Conservation (phyloP, 2,888 invertebrate genomes). For the Argyresthia goedartella region DNA sequence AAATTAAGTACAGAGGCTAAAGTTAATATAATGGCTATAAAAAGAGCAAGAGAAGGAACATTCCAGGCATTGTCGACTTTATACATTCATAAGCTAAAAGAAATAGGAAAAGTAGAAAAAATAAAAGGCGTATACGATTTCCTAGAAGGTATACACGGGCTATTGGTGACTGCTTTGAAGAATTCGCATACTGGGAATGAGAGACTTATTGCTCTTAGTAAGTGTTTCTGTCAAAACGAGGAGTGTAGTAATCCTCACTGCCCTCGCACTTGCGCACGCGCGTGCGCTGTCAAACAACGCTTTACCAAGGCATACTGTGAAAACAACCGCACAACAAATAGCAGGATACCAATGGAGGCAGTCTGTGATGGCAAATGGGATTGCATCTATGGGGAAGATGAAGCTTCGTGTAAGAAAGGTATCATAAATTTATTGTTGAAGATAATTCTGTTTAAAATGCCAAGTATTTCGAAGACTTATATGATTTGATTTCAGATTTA, state of each 20-base stretch:
- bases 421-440: not conserved
- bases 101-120: slow-evolving; percentile 15
- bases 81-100: slow-evolving; percentile 25
- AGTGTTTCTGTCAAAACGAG: slow-evolving; percentile 33
- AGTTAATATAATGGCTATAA: slow-evolving; percentile 19
- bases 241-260: slow-evolving; percentile 33
- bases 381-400: slow-evolving; percentile 42
- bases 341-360: slow-evolving; percentile 24
- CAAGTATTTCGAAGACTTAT: not conserved
- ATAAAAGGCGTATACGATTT: slow-evolving; percentile 27
- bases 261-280: slow-evolving; percentile 27
- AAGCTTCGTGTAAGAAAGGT: slow-evolving; percentile 37
- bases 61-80: slow-evolving; percentile 26
- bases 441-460: slow-evolving; percentile 4
- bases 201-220: slow-evolving; percentile 22
- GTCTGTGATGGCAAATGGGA: slow-evolving; percentile 39
- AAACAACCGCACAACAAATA: slow-evolving; percentile 1
- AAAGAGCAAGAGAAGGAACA: slow-evolving; percentile 25
- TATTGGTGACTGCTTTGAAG: slow-evolving; percentile 38
- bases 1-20: slow-evolving; percentile 18
- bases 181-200: slow-evolving; percentile 38
- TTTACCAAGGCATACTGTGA: slow-evolving; percentile 34
- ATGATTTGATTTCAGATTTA: slow-evolving; percentile 19
- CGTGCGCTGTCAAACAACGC: slow-evolving; percentile 31
- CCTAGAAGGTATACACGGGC: slow-evolving; percentile 28